Evolutionary conservation across 1,140 invertebrate species (phyloP), one percentile per base, ranked within the genome.

Genomic region (Trichonephila clavipes): DNA sequence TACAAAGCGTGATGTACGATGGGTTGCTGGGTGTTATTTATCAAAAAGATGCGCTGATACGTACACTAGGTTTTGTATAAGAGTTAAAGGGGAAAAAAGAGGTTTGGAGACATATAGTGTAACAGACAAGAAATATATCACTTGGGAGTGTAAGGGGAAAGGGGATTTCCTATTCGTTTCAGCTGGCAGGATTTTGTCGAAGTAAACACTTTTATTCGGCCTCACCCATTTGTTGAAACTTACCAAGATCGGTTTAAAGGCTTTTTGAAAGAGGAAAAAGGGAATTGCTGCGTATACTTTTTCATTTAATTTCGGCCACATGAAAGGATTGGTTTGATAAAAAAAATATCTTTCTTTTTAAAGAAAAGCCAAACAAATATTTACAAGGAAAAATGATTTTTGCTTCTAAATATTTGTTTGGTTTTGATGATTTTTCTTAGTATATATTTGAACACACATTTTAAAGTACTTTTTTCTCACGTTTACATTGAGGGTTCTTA

Each of bases 1-100:
- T 69, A 92, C 90, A 92, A 92, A 92, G 72, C 90, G 62, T 92
- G 90, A 92, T 92, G 81, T 92, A 92, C 28, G 90, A 62, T 82
- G 44, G 51, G 72, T 34, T 77, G 72, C 72, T 24, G 34, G 72
- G 34, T 77, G 72, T 77, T 77, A 77, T 77, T 77, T 77, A 77
- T 77, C 72, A 77, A 77, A 77, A 77, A 77, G 28, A 34, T 77
- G 28, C 21, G 72, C 72, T 77, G 72, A 77, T 77, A 40, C 72
- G 24, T 18, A 34, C 72, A 77, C 28, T 77, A 28, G 34, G 24
- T 77, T 77, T 77, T 77, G 72, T 77, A 28, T 19, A 28, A 18
- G 28, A 5, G 72, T 51, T 51, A 12, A 34, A 34, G 7, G 28
- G 28, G 2, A 77, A 77, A 72, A 34, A 77, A 34, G 18, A 34